A percentile compares a stretch with the other conserved stretches of the same genome.
Conservation (phyloP, 2,113 vertebrate genomes). For the Phoxinus phoxinus region DNA sequence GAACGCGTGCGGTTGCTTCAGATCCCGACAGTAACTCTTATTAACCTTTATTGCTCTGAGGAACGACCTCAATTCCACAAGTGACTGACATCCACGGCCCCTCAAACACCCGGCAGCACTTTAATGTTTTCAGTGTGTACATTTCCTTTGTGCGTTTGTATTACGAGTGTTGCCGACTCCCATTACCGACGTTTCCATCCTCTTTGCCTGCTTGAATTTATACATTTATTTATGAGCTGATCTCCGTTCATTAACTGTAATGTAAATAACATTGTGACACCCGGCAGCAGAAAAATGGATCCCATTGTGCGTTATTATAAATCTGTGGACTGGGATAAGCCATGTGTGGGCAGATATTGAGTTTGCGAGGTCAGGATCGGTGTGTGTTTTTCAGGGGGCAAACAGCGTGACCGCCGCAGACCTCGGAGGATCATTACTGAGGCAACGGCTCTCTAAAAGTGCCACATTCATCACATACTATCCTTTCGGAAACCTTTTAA, state of each 20-base stretch:
- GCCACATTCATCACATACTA: constrained; percentile 41
- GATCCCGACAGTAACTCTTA: constrained; percentile 41
- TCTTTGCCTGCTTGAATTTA: neutral
- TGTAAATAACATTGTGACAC: constrained; percentile 10
- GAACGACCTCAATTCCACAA: constrained; percentile 62
- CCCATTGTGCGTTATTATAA: constrained; percentile 6
- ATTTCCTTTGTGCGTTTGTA: neutral
- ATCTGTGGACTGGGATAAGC: neutral
- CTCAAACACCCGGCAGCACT: constrained; percentile 9
- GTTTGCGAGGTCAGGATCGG: constrained; percentile 12
- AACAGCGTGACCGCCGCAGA: constrained; percentile 1
- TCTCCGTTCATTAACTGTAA: constrained; percentile 31
- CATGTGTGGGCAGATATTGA: neutral
- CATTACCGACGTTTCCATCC: neutral
- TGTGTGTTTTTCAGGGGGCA: constrained; percentile 14
- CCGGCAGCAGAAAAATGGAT: constrained; percentile 12
- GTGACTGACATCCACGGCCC: constrained; percentile 59
- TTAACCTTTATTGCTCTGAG: constrained; percentile 57
- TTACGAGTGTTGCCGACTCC: neutral
- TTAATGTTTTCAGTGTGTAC: neutral
- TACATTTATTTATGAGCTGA: constrained; percentile 15
- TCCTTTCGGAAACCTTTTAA: constrained; percentile 16
- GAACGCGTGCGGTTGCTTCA: constrained; percentile 55
- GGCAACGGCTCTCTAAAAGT: constrained; percentile 3
- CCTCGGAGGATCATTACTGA: constrained; percentile 35